phyloP scores from a whole-genome alignment of 1,140 invertebrate genomes.

The Pachyrhynchus sulphureomaculatus region DNA sequence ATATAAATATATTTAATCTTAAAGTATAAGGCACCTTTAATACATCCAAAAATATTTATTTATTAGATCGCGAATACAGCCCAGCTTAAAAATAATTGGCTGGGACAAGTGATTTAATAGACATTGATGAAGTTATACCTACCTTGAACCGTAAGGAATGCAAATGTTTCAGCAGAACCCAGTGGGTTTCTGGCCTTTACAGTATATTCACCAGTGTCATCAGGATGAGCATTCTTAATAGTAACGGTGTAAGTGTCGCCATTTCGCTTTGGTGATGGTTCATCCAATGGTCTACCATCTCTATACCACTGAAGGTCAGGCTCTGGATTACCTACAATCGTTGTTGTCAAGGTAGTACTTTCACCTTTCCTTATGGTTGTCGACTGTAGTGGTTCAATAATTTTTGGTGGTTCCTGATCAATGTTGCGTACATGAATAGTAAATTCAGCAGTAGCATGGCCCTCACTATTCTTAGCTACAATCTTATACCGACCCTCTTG shows the following conservation, averaged over 20 bases:
- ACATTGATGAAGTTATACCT: no score
- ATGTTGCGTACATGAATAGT: conserved; percentile 79
- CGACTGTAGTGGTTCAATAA: conserved; percentile 75
- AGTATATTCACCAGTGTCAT: conserved; percentile 77
- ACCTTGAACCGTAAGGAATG: conserved; percentile 80
- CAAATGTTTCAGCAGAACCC: conserved; percentile 73
- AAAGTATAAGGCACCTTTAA: no score
- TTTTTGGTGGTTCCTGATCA: conserved; percentile 74
- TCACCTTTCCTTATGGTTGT: conserved; percentile 77
- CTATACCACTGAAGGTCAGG: conserved; percentile 80
- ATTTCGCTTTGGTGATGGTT: conserved; percentile 60
- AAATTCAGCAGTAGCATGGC: conserved; percentile 80
- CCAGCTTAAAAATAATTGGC: no score
- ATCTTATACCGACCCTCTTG: conserved; percentile 90
- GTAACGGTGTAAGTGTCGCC: conserved; percentile 69
- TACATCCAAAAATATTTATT: no score
- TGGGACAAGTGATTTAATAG: no score
- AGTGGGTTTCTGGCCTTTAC: conserved; percentile 77
- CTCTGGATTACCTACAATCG: conserved; percentile 77
- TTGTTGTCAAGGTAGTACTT: conserved; percentile 70
- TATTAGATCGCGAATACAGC: no score
- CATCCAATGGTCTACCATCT: conserved; percentile 68
- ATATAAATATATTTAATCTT: no score
- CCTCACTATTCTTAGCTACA: conserved; percentile 84
- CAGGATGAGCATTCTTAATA: conserved; percentile 64